Base-by-base conservation (phyloP, 1,140 invertebrate species). In the Metopolophium dirhodum region DNA sequence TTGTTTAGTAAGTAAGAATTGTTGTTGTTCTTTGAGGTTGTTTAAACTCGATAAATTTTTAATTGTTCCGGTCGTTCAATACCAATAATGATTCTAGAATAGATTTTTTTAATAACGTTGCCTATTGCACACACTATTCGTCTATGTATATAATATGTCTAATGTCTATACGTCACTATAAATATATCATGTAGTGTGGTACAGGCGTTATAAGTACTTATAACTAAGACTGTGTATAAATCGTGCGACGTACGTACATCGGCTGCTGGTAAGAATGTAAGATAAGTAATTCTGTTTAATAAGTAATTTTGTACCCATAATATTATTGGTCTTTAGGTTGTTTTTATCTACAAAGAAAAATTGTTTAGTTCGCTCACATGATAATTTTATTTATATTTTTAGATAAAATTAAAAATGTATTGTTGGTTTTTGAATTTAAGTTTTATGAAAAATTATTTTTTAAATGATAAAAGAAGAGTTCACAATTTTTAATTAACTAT, bases 61-160 rank as follows among this genome's bases (percentile, higher is more conserved):
- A 57, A 89, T 57, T 89, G 45, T 22, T 22, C 14, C 6, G 7
- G 22, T 89, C 51, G 22, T 89, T 37, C 35, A n/a, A 41, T 37
- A 37, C 22, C 22, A 89, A 89, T 89, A 37, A 89, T 57, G 54
- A 57, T 22, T 41, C 86, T n/a, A 45, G n/a, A 18, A 54, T 54
- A 88, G n/a, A 22, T 54, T 49, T 41, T 89, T 89, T 89, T 89
- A 57, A 57, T 89, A 54, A 57, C n/a, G 22, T 89, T 26, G 47
- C 2, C 37, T 11, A 26, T 37, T n/a, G 49, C 57, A 54, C 51
- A 57, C 9, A n/a, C 11, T 30, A 11, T 77, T 77, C 30, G 61
- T 77, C 14, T 77, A n/a, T 77, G 61, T 77, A 18, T 77, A 77
- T n/a, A 77, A 18, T 68, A 30, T 68, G 30, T 68, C 61, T 61